Evolutionary conservation across 2,797 vertebrate genomes (phyloP).

Genomic region (Halcyon leucocephala): DNA sequence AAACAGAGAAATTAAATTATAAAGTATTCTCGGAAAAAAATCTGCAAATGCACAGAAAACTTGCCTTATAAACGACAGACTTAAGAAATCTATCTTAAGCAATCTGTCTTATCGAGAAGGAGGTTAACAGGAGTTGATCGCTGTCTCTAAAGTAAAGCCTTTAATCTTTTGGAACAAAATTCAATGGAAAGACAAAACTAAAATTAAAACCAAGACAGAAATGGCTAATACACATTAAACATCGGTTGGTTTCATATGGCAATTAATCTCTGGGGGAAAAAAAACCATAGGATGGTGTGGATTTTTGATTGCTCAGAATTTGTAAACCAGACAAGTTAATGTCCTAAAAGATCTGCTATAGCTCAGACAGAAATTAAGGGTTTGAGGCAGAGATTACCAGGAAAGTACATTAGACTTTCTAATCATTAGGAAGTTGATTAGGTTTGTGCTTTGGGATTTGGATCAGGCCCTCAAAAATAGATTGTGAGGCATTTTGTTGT

Average conservation of each 20-base stretch:
- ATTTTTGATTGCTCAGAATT: slow-evolving; percentile 15
- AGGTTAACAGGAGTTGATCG: neutral
- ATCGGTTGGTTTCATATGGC: neutral
- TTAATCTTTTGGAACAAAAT: neutral
- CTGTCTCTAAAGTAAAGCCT: neutral
- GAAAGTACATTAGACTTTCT: slow-evolving; percentile 64
- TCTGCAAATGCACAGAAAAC: neutral
- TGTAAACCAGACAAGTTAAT: slow-evolving; percentile 51
- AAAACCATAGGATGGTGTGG: neutral
- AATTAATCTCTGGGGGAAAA: slow-evolving; percentile 10
- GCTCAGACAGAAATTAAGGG: slow-evolving; percentile 63
- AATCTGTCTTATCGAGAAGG: neutral
- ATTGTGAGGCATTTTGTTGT: slow-evolving; percentile 44
- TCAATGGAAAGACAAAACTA: neutral
- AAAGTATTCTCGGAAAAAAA: neutral
- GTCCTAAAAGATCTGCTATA: slow-evolving; percentile 40
- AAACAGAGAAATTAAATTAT: neutral
- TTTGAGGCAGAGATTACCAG: slow-evolving; percentile 64
- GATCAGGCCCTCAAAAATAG: slow-evolving; percentile 58
- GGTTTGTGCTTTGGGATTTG: slow-evolving; percentile 69
- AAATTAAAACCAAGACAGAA: slow-evolving; percentile 16
- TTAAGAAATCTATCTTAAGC: neutral
- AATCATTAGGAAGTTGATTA: slow-evolving; percentile 67
- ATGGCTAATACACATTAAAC: slow-evolving; percentile 13
- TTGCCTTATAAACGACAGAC: neutral